A percentile compares a stretch with the other conserved stretches of the same genome.
These are phyloP conservation scores for Microcebus lehilahytsara DNA, from an alignment of 2,113 vertebrate genomes.

Conservation along the genomic window DNA sequence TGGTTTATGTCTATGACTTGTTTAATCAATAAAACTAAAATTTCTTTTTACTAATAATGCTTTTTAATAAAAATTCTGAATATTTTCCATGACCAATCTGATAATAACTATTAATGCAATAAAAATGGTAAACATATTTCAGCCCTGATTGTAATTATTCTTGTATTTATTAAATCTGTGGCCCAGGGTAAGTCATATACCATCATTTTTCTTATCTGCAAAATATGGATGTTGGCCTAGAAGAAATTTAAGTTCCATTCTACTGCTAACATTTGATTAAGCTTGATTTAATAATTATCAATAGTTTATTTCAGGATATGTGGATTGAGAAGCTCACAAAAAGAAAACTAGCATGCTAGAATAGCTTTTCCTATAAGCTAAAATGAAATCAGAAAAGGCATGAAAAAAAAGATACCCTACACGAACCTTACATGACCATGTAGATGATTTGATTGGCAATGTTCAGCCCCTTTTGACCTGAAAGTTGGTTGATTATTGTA, in stretches of 20 bases:
- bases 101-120: background rate
- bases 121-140: slow-evolving; percentile 5
- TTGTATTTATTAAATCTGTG: background rate
- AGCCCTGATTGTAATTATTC: background rate
- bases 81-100: background rate
- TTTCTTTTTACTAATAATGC: background rate
- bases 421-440: background rate
- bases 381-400: background rate
- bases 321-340: background rate
- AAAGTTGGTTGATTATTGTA: background rate
- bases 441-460: background rate
- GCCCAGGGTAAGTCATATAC: background rate
- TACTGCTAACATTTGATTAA: background rate
- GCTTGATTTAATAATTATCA: background rate
- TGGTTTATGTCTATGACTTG: background rate
- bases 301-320: background rate
- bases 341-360: background rate
- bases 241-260: background rate
- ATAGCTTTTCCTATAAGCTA: background rate
- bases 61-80: background rate
- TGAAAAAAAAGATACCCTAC: background rate
- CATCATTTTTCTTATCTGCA: background rate
- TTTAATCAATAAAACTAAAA: background rate
- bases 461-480: background rate
- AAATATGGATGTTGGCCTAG: background rate